These are phyloP conservation scores for Colletes gigas DNA, from an alignment of 1,140 invertebrate species.

Conservation along the genomic window DNA sequence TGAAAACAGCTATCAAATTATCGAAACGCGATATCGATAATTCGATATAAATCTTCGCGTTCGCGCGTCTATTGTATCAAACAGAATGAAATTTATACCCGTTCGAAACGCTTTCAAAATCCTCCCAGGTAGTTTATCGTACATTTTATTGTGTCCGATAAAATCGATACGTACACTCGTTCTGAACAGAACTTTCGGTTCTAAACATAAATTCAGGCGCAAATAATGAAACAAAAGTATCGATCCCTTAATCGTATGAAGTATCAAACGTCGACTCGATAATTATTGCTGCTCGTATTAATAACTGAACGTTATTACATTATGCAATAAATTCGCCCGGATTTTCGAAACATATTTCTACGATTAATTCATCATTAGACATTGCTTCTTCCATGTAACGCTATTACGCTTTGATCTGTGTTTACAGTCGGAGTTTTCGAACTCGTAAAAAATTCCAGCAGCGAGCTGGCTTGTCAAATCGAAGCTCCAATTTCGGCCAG, in stretches of 20 bases:
- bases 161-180: not conserved
- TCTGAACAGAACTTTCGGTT: not conserved
- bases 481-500: constrained; percentile 25
- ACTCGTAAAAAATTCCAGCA: constrained; percentile 21
- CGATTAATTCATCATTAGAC: no score
- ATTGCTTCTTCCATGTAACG: no score
- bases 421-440: constrained; percentile 13
- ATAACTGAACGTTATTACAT: not conserved
- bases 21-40: not conserved
- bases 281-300: not conserved
- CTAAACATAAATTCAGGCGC: not conserved
- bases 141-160: not conserved
- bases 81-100: not conserved
- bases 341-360: not conserved
- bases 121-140: not conserved
- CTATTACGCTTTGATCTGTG: not conserved
- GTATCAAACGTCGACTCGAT: not conserved
- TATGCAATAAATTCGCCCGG: not conserved
- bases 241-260: not conserved
- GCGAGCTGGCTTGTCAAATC: constrained; percentile 35
- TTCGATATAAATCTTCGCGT: not conserved
- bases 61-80: not conserved
- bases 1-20: not conserved
- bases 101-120: not conserved
- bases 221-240: not conserved